phyloP scores from a whole-genome alignment of 35 echinoderm and acorn worm species.

The Ophioderma brevispina region DNA sequence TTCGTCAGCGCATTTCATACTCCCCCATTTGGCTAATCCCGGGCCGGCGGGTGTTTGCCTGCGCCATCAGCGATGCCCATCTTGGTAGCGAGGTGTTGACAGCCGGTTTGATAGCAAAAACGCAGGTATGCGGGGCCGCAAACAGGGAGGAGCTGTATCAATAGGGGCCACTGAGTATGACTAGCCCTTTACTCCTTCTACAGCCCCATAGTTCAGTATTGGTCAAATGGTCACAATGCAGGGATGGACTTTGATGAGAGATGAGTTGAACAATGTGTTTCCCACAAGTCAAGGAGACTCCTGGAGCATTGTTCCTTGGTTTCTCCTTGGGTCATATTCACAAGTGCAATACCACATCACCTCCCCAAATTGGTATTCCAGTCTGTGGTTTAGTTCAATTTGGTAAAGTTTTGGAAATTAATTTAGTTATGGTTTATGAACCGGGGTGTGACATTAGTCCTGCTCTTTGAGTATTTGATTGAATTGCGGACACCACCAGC shows the following conservation, averaged over 20 bases:
- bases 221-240: not conserved
- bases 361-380: not conserved
- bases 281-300: not conserved
- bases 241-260: not conserved
- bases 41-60: not conserved
- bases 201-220: not conserved
- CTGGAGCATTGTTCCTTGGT: not conserved
- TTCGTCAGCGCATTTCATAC: not conserved
- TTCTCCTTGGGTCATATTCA: not conserved
- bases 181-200: not conserved
- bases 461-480: not conserved
- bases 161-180: not conserved
- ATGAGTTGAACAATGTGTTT: not conserved
- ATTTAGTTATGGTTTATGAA: not conserved
- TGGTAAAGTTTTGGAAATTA: not conserved
- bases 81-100: not conserved
- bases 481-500: not conserved
- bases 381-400: not conserved
- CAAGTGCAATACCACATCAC: not conserved
- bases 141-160: not conserved
- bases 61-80: slow-evolving; percentile 7
- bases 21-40: slow-evolving; percentile 8
- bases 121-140: not conserved
- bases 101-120: not conserved
- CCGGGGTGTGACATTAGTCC: no score